A percentile compares a stretch with the other conserved stretches of the same genome.
Conservation (phyloP, 2,888 invertebrate genomes). For the Erannis defoliaria region DNA sequence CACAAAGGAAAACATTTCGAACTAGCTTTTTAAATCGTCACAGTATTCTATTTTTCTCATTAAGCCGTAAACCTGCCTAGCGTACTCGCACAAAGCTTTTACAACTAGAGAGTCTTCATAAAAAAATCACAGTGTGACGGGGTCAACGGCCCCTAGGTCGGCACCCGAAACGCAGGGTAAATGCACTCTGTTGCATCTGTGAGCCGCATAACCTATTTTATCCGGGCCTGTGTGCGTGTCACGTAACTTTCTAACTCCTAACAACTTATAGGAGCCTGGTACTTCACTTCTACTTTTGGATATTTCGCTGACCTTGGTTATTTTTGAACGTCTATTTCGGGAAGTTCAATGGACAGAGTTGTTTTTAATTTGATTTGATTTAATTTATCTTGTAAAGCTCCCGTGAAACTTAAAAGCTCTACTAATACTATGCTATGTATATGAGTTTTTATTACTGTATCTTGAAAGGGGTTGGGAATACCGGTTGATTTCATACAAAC, state of each 20-base stretch:
- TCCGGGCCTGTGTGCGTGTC: constrained; percentile 48
- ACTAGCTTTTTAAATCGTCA: background rate
- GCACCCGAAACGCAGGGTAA: constrained; percentile 71
- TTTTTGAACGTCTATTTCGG: constrained; percentile 31
- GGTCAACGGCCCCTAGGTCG: constrained; percentile 60
- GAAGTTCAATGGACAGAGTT: constrained; percentile 9
- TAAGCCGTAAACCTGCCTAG: background rate
- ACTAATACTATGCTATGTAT: background rate
- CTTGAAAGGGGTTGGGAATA: no score
- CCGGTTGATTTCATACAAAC: no score
- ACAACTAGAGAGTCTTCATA: constrained; percentile 57
- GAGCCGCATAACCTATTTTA: constrained; percentile 37
- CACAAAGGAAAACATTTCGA: no score
- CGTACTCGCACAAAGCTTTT: constrained; percentile 46
- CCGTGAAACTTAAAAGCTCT: background rate
- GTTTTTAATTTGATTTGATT: constrained; percentile 3
- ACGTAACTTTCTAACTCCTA: constrained; percentile 50
- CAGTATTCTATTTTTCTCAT: background rate
- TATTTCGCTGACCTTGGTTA: constrained; percentile 42
- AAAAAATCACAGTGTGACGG: constrained; percentile 70
- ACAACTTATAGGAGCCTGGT: constrained; percentile 45
- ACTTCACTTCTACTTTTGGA: constrained; percentile 44
- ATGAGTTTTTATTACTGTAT: no score
- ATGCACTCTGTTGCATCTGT: constrained; percentile 65
- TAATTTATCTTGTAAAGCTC: background rate